Conservation (phyloP, 1,140 invertebrate species). For the Solen grandis region DNA sequence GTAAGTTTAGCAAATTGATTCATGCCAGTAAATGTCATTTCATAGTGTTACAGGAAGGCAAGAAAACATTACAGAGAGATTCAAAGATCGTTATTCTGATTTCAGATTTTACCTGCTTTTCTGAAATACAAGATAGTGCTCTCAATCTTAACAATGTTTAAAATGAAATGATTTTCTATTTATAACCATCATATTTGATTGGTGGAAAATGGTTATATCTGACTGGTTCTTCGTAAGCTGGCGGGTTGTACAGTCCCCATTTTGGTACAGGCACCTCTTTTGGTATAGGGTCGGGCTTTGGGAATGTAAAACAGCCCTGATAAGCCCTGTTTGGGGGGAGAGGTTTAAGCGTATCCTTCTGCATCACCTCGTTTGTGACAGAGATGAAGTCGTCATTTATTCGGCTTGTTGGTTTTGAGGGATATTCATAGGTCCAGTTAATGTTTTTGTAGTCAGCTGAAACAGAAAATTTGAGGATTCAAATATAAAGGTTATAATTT, state of each 20-base stretch:
- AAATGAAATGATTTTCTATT: no score
- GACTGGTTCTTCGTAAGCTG: conserved; percentile 73
- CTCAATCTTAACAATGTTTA: no score
- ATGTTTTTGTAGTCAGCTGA: conserved; percentile 77
- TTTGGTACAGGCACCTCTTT: conserved; percentile 73
- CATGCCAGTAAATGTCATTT: no score
- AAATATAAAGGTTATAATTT: no score
- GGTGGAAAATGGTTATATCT: conserved; percentile 73
- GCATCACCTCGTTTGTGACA: conserved; percentile 71
- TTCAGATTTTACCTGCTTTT: no score
- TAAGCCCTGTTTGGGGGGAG: conserved; percentile 72
- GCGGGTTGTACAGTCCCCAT: conserved; percentile 76
- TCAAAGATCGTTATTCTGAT: no score
- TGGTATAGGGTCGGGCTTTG: conserved; percentile 68
- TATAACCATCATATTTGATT: conserved; percentile 72
- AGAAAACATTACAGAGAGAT: no score
- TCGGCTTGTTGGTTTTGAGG: conserved; percentile 75
- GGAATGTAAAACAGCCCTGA: conserved; percentile 64
- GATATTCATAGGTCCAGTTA: conserved; percentile 75
- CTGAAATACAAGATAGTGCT: no score
- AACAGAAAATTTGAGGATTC: no score
- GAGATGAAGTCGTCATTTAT: conserved; percentile 70
- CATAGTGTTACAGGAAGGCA: no score
- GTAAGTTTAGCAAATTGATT: no score
- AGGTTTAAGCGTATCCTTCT: conserved; percentile 67